A percentile compares a stretch with the other conserved stretches of the same genome.
These are phyloP conservation scores for Apamea anceps DNA, from an alignment of 2,888 invertebrate species.

Conservation along the genomic window DNA sequence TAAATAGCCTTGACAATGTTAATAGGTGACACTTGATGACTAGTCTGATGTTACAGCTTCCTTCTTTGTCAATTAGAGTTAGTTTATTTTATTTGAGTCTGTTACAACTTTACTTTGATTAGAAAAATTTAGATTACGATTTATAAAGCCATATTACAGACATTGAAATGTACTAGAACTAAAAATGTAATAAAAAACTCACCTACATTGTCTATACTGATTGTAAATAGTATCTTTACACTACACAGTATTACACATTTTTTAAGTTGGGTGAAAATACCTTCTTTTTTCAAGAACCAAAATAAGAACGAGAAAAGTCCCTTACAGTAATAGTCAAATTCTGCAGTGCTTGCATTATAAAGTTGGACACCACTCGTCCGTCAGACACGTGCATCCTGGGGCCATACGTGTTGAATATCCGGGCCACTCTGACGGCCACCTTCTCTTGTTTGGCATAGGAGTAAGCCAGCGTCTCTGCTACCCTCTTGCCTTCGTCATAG, in stretches of 20 bases:
- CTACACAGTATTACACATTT: no score
- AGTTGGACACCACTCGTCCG: conserved; percentile 99
- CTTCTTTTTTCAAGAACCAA: no score
- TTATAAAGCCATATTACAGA: no score
- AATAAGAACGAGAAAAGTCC: not conserved
- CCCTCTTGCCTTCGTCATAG: conserved; percentile 99
- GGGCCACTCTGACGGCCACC: conserved; percentile 97
- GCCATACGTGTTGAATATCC: conserved; percentile 99
- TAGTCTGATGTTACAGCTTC: conserved; percentile 18
- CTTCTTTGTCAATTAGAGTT: conserved; percentile 16
- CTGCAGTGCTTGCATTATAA: conserved; percentile 98
- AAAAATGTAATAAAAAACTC: no score
- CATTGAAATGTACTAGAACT: no score
- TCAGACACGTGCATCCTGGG: conserved; percentile 99
- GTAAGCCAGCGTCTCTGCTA: conserved; percentile 98
- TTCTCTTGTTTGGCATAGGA: conserved; percentile 99
- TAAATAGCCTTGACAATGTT: conserved; percentile 25
- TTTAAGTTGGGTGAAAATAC: no score
- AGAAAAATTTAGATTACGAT: no score
- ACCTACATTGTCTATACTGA: not conserved
- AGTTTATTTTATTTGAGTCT: conserved; percentile 15
- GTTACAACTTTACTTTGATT: not conserved
- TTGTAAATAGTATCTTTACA: not conserved
- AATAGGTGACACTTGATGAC: not conserved
- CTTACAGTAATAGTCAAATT: conserved; percentile 98